These are phyloP conservation scores for Macrosteles quadrilineatus DNA, from an alignment of 1,140 invertebrate species.

Conservation along the genomic window DNA sequence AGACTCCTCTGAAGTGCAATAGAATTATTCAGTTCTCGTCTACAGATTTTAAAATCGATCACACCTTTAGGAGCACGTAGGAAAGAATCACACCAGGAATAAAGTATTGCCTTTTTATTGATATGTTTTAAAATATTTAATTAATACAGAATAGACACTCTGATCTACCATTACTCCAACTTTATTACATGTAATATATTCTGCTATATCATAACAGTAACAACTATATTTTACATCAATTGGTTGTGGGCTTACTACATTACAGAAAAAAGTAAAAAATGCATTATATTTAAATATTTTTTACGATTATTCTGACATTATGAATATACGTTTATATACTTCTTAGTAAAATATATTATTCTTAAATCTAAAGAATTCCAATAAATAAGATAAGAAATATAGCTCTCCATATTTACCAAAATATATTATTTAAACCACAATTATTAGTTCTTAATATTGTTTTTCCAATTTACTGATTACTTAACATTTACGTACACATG, in stretches of 20 bases:
- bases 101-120: constrained; percentile 24
- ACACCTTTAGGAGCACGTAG: too few relatives aligned
- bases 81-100: too few relatives aligned
- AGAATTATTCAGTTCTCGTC: too few relatives aligned
- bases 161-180: background rate
- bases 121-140: constrained; percentile 23
- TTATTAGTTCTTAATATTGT: too few relatives aligned
- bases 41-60: too few relatives aligned
- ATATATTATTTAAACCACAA: too few relatives aligned
- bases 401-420: too few relatives aligned
- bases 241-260: background rate
- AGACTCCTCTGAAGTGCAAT: too few relatives aligned
- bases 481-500: too few relatives aligned
- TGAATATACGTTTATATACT: background rate
- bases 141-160: constrained; percentile 23
- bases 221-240: constrained; percentile 9
- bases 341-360: constrained; percentile 23
- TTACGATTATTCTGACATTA: background rate
- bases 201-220: constrained; percentile 1
- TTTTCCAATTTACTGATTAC: too few relatives aligned
- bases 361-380: background rate
- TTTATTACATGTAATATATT: background rate
- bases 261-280: constrained; percentile 24
- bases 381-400: background rate
- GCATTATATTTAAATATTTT: background rate